These are phyloP conservation scores for Turritopsis dohrnii DNA, from an alignment of 30 jellyfish, hydroid and myxozoan genomes.

Conservation along the genomic window DNA sequence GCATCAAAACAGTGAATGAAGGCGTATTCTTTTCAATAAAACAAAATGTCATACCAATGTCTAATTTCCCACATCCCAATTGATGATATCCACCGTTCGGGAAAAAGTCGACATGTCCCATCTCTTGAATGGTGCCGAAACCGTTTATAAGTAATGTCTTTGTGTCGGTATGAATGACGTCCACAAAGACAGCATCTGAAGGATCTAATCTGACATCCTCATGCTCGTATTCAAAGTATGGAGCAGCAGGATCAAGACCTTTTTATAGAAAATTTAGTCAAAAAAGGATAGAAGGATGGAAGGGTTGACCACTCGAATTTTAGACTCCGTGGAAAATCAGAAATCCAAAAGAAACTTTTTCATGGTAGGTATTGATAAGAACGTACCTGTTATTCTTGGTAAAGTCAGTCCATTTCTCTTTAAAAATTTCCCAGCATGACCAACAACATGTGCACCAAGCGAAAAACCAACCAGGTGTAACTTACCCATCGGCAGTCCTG, in stretches of 20 bases:
- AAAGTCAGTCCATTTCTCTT: conserved; percentile 47
- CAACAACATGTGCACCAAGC: conserved; percentile 74
- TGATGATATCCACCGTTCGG: conserved; percentile 90
- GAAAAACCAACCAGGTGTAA: conserved; percentile 71
- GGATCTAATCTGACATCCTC: conserved; percentile 78
- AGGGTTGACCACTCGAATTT: no score
- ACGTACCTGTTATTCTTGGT: conserved; percentile 76
- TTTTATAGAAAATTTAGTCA: no score
- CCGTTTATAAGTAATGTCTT: conserved; percentile 44
- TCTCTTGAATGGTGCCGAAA: conserved; percentile 52
- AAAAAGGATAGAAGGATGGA: no score
- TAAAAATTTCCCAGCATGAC: conserved; percentile 58
- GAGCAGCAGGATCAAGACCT: conserved; percentile 95
- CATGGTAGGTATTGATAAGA: no score
- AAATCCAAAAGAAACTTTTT: no score
- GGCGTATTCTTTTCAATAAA: neutral
- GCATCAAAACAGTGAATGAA: no score
- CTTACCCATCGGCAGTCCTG: neutral
- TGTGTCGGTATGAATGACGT: conserved; percentile 79
- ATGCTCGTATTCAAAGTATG: conserved; percentile 71
- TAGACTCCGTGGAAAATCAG: no score
- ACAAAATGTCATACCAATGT: conserved; percentile 44
- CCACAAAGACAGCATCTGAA: conserved; percentile 84
- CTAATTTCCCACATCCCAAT: conserved; percentile 58
- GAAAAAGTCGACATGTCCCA: conserved; percentile 81